phyloP scores from a whole-genome alignment of 2,888 invertebrate species.

The Luperina nickerlii region DNA sequence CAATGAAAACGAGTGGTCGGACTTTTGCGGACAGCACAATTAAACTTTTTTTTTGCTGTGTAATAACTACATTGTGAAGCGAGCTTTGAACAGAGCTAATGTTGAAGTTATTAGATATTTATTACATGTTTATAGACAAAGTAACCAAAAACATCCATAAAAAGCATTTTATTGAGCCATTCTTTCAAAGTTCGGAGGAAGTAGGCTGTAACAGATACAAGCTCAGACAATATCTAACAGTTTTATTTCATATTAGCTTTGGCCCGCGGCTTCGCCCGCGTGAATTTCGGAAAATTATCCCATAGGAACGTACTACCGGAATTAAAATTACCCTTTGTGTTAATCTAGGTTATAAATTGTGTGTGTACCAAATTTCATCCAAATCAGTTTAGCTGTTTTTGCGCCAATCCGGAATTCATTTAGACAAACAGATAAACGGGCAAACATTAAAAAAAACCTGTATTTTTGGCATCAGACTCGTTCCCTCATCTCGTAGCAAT shows the following conservation, averaged over 20 bases:
- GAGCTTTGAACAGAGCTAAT: slow-evolving; percentile 39
- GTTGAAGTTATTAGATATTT: slow-evolving; percentile 42
- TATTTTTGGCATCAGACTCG: background rate
- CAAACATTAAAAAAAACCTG: background rate
- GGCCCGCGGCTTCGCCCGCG: too few species aligned
- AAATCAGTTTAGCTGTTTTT: background rate
- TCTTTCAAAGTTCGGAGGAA: slow-evolving; percentile 23
- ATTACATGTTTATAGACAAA: slow-evolving; percentile 49
- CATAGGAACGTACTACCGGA: background rate
- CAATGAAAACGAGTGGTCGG: background rate
- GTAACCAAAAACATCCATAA: slow-evolving; percentile 51
- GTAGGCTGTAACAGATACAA: slow-evolving; percentile 29
- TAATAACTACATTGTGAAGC: slow-evolving; percentile 14
- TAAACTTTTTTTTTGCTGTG: slow-evolving; percentile 32
- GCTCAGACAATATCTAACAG: background rate
- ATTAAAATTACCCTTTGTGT: background rate
- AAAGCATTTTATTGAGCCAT: slow-evolving; percentile 48
- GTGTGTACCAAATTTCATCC: background rate
- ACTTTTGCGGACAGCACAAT: slow-evolving; percentile 17
- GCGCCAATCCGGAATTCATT: background rate
- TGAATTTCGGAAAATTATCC: background rate
- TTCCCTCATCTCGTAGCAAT: background rate
- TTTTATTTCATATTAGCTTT: slow-evolving; percentile 14
- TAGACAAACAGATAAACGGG: background rate
- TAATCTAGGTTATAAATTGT: background rate